Base-by-base conservation (phyloP, 1,140 invertebrate genomes). In the Mamestra configurata region DNA sequence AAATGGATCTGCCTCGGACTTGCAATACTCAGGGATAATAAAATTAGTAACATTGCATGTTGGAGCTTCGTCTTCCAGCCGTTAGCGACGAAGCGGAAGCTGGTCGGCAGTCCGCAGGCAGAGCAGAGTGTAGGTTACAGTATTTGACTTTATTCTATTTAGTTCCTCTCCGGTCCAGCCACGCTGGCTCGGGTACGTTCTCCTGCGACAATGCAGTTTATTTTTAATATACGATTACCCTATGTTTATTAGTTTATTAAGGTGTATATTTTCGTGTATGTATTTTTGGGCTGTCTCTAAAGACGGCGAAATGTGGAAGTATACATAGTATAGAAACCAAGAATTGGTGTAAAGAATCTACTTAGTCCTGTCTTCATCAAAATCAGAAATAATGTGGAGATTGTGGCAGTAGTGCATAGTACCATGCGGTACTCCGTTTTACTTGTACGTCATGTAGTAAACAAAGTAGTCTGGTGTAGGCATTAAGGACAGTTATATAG, bases 91-190 rank as follows among this genome's bases (percentile, higher is more conserved):
- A 40, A 49, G 66, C 43, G n/a, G n/a, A n/a, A n/a, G 35, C n/a
- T n/a, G 13, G 27, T 37, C 35, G 18, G 37, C 11, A 27, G 40
- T 70, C 40, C 15, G 66, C 66, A 46, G 40, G 27, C 53, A 59
- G 53, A 3, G 61, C 35, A 4, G 57, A 68, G 22, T 46, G 20
- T 78, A 84, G 72, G 51, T 81, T 77, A 77, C 82, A 81, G 79
- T 84, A 84, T 84, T 83, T 84, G 68, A 79, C 77, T 77, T 68
- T 78, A 79, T 70, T 80, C 64, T 76, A 64, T 83, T 84, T 79
- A 84, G 82, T 84, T 84, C 79, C 79, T 84, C 53, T 68, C 59
- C 37, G 43, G 71, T 37, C 51, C 37, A 35, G 68, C 31, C 64
- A 15, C 46, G 61, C 46, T 18, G 22, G 70, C 40, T 20, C 64